phyloP scores from a whole-genome alignment of 1,140 invertebrate genomes.

The Trichonephila clavipes region DNA sequence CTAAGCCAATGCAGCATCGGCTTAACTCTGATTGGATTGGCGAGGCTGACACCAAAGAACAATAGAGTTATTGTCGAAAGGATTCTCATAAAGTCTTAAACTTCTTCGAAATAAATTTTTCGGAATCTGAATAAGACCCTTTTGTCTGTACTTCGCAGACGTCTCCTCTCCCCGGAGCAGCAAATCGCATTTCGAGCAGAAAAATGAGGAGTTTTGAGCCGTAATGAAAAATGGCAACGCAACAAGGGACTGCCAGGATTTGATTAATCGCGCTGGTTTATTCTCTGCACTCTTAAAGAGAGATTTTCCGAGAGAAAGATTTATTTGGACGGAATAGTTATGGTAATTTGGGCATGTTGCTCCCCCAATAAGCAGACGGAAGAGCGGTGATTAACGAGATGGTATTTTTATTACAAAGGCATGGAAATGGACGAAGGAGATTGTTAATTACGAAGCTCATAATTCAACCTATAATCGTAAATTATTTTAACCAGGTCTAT shows the following conservation, averaged over 20 bases:
- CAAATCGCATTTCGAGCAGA: slow-evolving; percentile 10
- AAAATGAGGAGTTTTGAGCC: slow-evolving; percentile 21
- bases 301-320: background rate
- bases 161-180: background rate
- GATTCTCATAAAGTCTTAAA: background rate
- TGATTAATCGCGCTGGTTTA: background rate
- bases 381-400: background rate
- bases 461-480: background rate
- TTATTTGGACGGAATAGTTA: slow-evolving; percentile 18
- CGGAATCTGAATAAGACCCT: background rate
- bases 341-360: slow-evolving; percentile 4
- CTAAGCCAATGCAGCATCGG: too few species aligned
- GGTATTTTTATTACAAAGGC: background rate
- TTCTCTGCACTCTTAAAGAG: background rate
- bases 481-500: background rate
- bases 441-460: background rate
- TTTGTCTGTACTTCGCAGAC: background rate
- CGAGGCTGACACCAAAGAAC: too few species aligned
- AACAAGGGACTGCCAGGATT: background rate
- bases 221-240: background rate
- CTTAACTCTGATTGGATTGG: too few species aligned
- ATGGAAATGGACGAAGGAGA: background rate
- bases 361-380: background rate
- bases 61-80: background rate
- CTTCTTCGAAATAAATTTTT: background rate